Evolutionary conservation across 1,140 invertebrate genomes (phyloP), one percentile per base, ranked within the genome.

Genomic region (Papilio aristodemus): DNA sequence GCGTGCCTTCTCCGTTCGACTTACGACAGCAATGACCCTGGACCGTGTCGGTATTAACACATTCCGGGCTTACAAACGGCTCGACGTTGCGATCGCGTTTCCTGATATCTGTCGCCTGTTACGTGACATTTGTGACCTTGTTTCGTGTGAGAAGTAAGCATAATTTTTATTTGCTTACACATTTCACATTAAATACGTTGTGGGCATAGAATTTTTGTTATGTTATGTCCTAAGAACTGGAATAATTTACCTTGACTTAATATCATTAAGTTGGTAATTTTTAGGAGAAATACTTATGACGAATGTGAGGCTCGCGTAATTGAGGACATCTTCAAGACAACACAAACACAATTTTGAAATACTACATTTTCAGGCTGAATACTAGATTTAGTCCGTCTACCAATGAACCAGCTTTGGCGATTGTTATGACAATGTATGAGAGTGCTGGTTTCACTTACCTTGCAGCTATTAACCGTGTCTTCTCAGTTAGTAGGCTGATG

Each of bases 1-100:
- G 57, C 57, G 57, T 59, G 57, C 13, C 57, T 59, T 59, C 27
- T 17, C 57, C 32, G 25, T 32, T 11, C 27, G 57, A 13, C 57
- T 59, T 36, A 59, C 57, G 57, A 59, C 57, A 59, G 57, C 57
- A 59, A 36, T 59, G 57, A 59, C 57, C 57, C 57, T 59, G 57
- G 57, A 13, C 13, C 0, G 57, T 59, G 57, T 59, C 25, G 32
- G 25, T 59, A n/a, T 59, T 59, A 59, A 59, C 57, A 36, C 58
- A 38, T 60, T 36, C 41, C 58, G 22, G 22, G 57, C 54, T 72
- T 72, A 74, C 68, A 74, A 71, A 38, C 69, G 57, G 69, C 72
- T 64, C 63, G 70, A 73, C 69, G 71, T 63, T 71, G 74, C 70
- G 72, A 74, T 77, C 72, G 73, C 76, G 78, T 78, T 76, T 73